A percentile compares a stretch with the other conserved stretches of the same genome.
These are phyloP conservation scores for Phoxinus dragarum DNA, from an alignment of 2,797 vertebrate species.

Conservation along the genomic window DNA sequence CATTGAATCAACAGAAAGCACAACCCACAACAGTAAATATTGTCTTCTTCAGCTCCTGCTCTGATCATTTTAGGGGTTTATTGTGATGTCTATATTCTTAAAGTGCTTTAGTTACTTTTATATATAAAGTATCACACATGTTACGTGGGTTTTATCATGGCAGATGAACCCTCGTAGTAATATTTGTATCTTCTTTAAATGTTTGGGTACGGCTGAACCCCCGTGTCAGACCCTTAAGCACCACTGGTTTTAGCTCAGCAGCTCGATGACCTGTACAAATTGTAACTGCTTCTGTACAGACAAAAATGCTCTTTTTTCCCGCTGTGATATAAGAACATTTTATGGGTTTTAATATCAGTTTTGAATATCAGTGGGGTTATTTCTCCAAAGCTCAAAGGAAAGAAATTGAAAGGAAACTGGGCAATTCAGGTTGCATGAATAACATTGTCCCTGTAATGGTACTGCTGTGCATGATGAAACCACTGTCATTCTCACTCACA, in stretches of 20 bases:
- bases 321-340: constrained; percentile 58
- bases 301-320: constrained; percentile 48
- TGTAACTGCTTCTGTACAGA: constrained; percentile 71
- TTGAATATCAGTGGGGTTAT: constrained; percentile 57
- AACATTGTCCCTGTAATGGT: constrained; percentile 68
- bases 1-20: constrained; percentile 51
- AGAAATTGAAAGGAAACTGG: constrained; percentile 60
- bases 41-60: not conserved
- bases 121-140: constrained; percentile 1
- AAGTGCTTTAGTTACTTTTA: constrained; percentile 16
- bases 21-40: constrained; percentile 43
- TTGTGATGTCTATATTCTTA: constrained; percentile 9
- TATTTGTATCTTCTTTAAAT: constrained; percentile 19
- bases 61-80: not conserved
- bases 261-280: constrained; percentile 66
- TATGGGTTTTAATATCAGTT: constrained; percentile 60
- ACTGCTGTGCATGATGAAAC: constrained; percentile 73
- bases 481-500: constrained; percentile 70
- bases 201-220: constrained; percentile 12
- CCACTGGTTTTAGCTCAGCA: constrained; percentile 62
- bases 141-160: not conserved
- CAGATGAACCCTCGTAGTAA: not conserved
- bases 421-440: constrained; percentile 73
- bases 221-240: constrained; percentile 63
- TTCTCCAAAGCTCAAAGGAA: constrained; percentile 52